Conservation (phyloP, 2,797 vertebrate genomes). For the Arrhamphus sclerolepis region DNA sequence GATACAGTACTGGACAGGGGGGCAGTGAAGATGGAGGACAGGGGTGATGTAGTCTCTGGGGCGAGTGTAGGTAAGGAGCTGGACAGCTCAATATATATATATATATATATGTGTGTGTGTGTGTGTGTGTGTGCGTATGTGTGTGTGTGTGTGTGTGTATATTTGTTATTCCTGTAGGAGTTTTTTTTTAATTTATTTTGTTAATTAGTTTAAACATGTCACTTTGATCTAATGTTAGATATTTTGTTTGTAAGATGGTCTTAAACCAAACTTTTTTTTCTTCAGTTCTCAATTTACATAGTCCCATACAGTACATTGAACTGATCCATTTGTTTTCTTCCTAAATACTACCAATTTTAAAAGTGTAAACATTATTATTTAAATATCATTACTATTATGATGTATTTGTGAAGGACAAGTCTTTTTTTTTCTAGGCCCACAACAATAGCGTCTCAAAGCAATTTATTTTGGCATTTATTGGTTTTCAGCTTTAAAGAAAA, state of each 20-base stretch:
- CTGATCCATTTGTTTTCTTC: not conserved
- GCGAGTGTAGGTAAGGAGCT: too few species aligned
- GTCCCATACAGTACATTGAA: constrained; percentile 10
- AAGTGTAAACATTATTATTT: constrained; percentile 11
- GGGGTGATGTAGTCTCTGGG: too few species aligned
- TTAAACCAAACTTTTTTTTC: constrained; percentile 49
- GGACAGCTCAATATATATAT: too few species aligned
- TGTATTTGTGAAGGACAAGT: constrained; percentile 7
- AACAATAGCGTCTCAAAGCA: constrained; percentile 31
- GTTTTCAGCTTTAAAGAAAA: constrained; percentile 19
- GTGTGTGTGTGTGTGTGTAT: too few species aligned
- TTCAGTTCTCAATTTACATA: constrained; percentile 32
- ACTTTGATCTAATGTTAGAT: constrained; percentile 11
- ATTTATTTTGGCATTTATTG: constrained; percentile 14
- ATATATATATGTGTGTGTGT: too few species aligned
- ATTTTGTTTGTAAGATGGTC: constrained; percentile 28
- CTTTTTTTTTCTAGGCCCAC: constrained; percentile 13
- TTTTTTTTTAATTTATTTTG: constrained; percentile 2
- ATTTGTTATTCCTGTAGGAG: constrained; percentile 6
- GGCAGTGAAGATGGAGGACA: too few species aligned
- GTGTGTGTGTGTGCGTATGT: too few species aligned
- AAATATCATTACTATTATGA: not conserved
- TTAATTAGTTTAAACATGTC: constrained; percentile 3
- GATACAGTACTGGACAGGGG: too few species aligned
- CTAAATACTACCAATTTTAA: not conserved